These are phyloP conservation scores for Percina caprodes DNA, from an alignment of 2,113 vertebrate genomes.

Conservation along the genomic window DNA sequence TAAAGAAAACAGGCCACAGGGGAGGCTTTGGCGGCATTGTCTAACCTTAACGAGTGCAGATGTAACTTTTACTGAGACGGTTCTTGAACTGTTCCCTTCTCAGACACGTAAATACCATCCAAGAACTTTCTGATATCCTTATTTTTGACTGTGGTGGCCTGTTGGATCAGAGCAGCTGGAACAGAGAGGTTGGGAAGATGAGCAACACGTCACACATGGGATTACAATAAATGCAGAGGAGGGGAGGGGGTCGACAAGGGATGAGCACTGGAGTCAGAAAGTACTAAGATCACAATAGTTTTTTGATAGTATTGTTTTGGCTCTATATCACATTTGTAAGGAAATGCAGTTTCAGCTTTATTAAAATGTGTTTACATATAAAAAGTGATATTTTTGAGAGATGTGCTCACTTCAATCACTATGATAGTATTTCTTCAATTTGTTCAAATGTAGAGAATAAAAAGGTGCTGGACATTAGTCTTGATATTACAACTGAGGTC, in stretches of 20 bases:
- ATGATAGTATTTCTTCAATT: not conserved
- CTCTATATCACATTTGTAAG: not conserved
- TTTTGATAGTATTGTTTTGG: no score
- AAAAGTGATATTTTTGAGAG: no score
- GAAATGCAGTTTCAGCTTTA: not conserved
- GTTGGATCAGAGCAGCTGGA: constrained; percentile 98
- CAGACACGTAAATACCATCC: constrained; percentile 98
- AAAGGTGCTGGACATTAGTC: not conserved
- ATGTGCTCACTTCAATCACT: no score
- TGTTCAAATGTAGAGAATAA: not conserved
- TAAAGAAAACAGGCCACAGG: not conserved
- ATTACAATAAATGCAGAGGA: constrained; percentile 12
- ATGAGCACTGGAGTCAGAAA: not conserved
- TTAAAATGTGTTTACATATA: not conserved
- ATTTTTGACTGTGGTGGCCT: constrained; percentile 99
- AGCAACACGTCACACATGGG: constrained; percentile 48
- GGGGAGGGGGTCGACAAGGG: not conserved
- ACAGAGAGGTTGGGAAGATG: constrained; percentile 68
- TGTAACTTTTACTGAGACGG: constrained; percentile 79
- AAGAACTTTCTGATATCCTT: constrained; percentile 99
- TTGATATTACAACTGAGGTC: not conserved
- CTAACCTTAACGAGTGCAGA: constrained; percentile 81
- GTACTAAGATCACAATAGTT: not conserved
- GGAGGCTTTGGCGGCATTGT: constrained; percentile 16
- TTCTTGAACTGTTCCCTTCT: constrained; percentile 94